Base-by-base conservation (phyloP, 2,888 invertebrate genomes). In the Troides oblongomaculatus region DNA sequence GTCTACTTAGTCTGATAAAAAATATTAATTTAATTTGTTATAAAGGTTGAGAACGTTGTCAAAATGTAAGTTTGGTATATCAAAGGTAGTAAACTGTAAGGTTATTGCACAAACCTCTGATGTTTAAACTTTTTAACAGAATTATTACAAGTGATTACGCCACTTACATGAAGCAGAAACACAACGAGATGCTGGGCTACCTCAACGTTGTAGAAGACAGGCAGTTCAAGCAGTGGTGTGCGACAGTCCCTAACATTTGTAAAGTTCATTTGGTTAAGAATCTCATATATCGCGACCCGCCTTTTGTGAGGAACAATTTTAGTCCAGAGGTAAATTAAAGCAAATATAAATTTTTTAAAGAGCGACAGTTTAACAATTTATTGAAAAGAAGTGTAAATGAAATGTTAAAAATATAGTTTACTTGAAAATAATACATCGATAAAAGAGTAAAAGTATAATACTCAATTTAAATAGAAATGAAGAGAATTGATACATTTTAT, bases 191-290 rank as follows among this genome's bases (percentile, higher is more conserved):
- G 94, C 77, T 95, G 77, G 84, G 84, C 0, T 92, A 95, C 66
- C 89, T 98, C n/a, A 90, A 93, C 58, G 86, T 87, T 0, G 93
- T 95, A 70, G 95, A 96, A 77, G 84, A 93, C 12, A 86, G 91
- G 43, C 93, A 96, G 72, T 95, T 96, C 78, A 88, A 93, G 23
- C 91, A 94, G 60, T 98, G 98, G 98, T 92, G 93, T 39, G 82
- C 86, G 0, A 94, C 91, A 3, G 95, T 97, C 2, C 94, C 95
- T 0, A 86, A 86, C 0, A 94, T 95, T 57, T 96, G 96, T 74
- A 90, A 94, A 64, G 85, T 82, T 2, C 94, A 95, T 77, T 91
- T 96, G 73, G 88, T 88, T 0, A 94, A 95, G 76, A 93, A 93
- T 64, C 90, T 96, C 12, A 89, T 97, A 46, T 86, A 91, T n/a